Base-by-base conservation (phyloP, 2,797 vertebrate species). In the Danio albolineatus region DNA sequence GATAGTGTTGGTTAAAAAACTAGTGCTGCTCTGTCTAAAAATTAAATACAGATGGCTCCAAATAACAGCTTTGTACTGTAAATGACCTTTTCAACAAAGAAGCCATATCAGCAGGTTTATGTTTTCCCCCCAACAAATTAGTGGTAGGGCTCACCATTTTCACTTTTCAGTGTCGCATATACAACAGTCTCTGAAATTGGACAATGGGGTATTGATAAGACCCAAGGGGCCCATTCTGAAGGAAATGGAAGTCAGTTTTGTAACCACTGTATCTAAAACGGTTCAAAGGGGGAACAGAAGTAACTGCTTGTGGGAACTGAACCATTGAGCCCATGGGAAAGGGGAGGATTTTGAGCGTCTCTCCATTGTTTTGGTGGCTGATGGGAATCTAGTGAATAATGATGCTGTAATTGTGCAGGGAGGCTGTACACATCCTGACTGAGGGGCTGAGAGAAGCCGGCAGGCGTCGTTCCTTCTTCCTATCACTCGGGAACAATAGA, bases 381-480 rank as follows among this genome's bases (percentile, higher is more conserved):
- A 80, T 64, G 66, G 61, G 71, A 87, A 87, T 76, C 70, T 83
- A 73, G 73, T 73, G 69, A 69, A 84, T 69, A 76, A 73, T 67
- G 21, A 44, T 76, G 74, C 66, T 60, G 65, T 67, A 59, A 84
- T 84, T 82, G 82, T 85, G 78, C 80, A 48, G 28, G 13, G 39
- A 48, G 60, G 19, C 19, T 66, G 59, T 74, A 75, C 75, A 92
- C 91, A 92, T 93, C 93, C 93, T 93, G 92, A 87, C 83, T 82
- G 86, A 89, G 88, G 84, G 85, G 79, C 61, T 84, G 10, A 87
- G 88, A 86, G 85, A 89, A 84, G 83, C 59, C 85, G 10, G 86
- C 87, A 86, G 88, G 89, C 87, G 44, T 17, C 67, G 81, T 85
- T 91, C 89, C 76, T 83, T 85, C 84, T 81, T 85, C 86, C 76